Percentiles rank a stretch among this genome's conserved stretches.
Evolutionary conservation across 2,113 vertebrate species (phyloP).

Genomic region (Campylomormyrus tamandua): DNA sequence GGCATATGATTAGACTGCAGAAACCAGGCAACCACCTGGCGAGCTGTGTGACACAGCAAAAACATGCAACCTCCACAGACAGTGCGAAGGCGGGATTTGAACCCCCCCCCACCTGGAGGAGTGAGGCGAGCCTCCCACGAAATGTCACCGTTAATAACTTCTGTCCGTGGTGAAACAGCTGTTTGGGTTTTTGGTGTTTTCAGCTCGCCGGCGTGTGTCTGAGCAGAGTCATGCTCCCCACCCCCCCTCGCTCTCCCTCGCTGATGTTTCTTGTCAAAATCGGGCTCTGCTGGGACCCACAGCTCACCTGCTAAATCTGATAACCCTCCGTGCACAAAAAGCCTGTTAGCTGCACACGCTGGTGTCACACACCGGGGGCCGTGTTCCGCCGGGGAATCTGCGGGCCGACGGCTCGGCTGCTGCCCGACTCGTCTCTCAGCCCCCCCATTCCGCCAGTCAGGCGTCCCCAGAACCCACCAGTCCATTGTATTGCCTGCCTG

Average conservation of each 20-base stretch:
- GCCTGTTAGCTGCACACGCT: background rate
- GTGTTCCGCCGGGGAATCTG: background rate
- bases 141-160: background rate
- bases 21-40: background rate
- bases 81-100: background rate
- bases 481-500: conserved; percentile 17
- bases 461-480: conserved; percentile 13
- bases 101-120: background rate
- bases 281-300: background rate
- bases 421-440: background rate
- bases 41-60: background rate
- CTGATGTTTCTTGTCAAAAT: background rate
- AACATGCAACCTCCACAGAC: background rate
- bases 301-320: background rate
- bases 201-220: background rate
- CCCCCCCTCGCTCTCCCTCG: background rate
- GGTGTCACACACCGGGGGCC: background rate
- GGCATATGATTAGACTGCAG: background rate
- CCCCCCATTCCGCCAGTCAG: background rate
- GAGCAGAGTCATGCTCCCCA: background rate
- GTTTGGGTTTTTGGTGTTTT: background rate
- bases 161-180: background rate
- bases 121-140: background rate
- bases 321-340: background rate
- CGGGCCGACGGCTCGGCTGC: background rate